phyloP scores from a whole-genome alignment of 1,140 invertebrate genomes.

The Pachypsylla venusta region DNA sequence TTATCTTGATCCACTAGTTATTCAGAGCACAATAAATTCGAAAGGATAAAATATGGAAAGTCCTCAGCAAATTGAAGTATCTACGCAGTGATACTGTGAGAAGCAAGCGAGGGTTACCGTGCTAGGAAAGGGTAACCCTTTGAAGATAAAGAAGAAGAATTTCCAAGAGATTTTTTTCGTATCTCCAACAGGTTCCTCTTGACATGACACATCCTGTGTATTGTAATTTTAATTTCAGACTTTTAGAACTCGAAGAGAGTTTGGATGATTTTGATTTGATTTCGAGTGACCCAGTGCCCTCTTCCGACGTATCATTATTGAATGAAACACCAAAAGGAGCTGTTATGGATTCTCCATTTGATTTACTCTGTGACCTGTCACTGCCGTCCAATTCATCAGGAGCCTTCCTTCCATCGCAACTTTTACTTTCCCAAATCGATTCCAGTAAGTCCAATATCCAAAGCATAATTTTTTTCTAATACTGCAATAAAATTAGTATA shows the following conservation, averaged over 20 bases:
- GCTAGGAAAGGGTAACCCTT: too few relatives aligned
- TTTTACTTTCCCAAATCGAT: not conserved
- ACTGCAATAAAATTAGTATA: too few relatives aligned
- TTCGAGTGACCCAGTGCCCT: not conserved
- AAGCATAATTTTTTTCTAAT: too few relatives aligned
- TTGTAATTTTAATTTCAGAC: not conserved
- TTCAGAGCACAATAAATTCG: too few relatives aligned
- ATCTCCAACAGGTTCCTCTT: not conserved
- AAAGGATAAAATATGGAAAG: too few relatives aligned
- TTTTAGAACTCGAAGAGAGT: constrained; percentile 8
- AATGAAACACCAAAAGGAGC: not conserved
- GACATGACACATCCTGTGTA: not conserved
- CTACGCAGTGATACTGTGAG: too few relatives aligned
- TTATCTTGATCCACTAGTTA: too few relatives aligned
- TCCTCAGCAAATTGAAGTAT: too few relatives aligned
- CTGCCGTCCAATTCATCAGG: not conserved
- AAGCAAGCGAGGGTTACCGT: too few relatives aligned
- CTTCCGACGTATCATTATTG: not conserved
- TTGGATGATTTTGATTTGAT: not conserved
- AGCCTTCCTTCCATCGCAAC: not conserved
- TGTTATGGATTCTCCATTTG: not conserved
- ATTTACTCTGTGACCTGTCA: not conserved
- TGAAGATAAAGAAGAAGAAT: too few relatives aligned
- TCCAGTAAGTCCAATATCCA: too few relatives aligned
- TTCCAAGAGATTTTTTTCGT: not conserved